phyloP scores from a whole-genome alignment of 2,797 vertebrate genomes.

The Paramormyrops hopkinsi region DNA sequence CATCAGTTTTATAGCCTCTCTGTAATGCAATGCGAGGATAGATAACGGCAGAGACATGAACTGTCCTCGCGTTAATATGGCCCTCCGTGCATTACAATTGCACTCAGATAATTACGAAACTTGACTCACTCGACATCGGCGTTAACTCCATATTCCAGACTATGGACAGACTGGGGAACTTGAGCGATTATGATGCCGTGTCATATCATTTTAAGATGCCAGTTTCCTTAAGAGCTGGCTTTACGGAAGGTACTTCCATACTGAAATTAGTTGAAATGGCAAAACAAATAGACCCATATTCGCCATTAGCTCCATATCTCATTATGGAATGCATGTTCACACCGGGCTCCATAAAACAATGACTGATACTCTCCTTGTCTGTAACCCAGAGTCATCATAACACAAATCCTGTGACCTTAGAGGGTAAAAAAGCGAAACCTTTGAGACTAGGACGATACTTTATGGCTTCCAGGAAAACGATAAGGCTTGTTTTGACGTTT shows the following conservation, averaged over 20 bases:
- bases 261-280: constrained; percentile 16
- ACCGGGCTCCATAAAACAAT: constrained; percentile 25
- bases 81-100: neutral
- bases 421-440: constrained; percentile 50
- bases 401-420: constrained; percentile 40
- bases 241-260: neutral
- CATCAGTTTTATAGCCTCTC: constrained; percentile 50
- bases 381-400: constrained; percentile 35
- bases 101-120: neutral
- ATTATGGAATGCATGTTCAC: constrained; percentile 32
- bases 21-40: constrained; percentile 44
- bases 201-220: neutral
- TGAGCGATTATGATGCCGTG: neutral
- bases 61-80: neutral
- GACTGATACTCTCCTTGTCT: constrained; percentile 33
- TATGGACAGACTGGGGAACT: neutral
- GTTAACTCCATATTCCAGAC: neutral
- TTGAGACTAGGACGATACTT: constrained; percentile 51
- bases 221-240: neutral
- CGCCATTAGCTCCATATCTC: constrained; percentile 32
- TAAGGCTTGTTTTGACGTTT: constrained; percentile 42
- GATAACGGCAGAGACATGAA: constrained; percentile 42
- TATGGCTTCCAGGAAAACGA: constrained; percentile 48
- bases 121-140: neutral
- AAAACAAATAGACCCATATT: constrained; percentile 29